Evolutionary conservation across 2,888 invertebrate species (phyloP).

Genomic region (Sminthurides aquaticus): DNA sequence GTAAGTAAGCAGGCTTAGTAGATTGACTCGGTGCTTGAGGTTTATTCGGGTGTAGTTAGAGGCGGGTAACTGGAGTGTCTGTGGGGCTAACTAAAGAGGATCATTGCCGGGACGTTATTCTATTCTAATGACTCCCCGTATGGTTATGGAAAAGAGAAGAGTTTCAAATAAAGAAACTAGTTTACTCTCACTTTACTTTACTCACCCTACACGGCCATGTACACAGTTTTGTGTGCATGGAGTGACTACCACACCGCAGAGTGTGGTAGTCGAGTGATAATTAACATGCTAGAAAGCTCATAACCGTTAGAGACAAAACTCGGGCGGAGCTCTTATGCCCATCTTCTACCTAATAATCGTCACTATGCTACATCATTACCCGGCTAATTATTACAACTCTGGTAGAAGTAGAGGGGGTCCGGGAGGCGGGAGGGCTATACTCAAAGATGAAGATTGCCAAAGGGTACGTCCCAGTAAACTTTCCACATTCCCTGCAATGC

Average conservation of each 20-base stretch:
- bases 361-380: constrained; percentile 15
- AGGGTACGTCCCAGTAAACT: too few species aligned
- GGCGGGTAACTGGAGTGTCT: too few species aligned
- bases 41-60: too few species aligned
- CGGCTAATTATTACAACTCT: constrained; percentile 16
- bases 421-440: too few species aligned
- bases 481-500: too few species aligned
- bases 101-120: constrained; percentile 1
- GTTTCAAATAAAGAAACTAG: constrained; percentile 1
- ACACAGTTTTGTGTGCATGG: neutral
- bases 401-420: neutral
- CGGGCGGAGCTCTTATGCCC: constrained; percentile 12
- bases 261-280: too few species aligned
- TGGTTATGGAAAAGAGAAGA: neutral
- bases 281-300: constrained; percentile 12
- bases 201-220: neutral
- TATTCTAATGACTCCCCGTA: neutral
- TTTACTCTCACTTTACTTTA: neutral
- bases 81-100: too few species aligned
- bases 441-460: too few species aligned
- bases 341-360: constrained; percentile 20
- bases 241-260: neutral
- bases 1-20: too few species aligned
- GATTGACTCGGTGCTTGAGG: too few species aligned
- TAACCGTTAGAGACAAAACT: constrained; percentile 19